phyloP scores from a whole-genome alignment of 2,888 invertebrate genomes.

The Imbricaverruca yamaguchii region DNA sequence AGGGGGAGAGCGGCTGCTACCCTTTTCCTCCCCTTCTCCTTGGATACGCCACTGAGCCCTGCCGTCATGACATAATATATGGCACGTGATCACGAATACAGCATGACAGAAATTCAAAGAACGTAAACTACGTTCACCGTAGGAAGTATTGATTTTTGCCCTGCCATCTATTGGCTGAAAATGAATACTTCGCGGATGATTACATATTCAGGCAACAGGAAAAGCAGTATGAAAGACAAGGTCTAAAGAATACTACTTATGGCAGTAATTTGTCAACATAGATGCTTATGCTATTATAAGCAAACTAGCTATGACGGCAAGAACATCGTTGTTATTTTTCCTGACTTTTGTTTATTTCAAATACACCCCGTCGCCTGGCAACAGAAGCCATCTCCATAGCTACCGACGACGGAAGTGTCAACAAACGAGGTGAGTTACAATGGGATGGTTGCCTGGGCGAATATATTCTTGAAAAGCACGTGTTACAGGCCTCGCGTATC shows the following conservation, averaged over 20 bases:
- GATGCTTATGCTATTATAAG: too few relatives aligned
- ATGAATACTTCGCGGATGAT: not conserved
- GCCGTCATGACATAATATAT: too few relatives aligned
- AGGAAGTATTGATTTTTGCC: not conserved
- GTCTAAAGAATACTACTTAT: not conserved
- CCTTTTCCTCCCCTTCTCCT: too few relatives aligned
- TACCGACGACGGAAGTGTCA: not conserved
- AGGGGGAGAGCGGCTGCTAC: too few relatives aligned
- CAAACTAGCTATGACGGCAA: not conserved
- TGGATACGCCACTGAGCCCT: too few relatives aligned
- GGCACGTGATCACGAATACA: too few relatives aligned
- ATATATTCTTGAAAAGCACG: not conserved
- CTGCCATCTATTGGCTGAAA: conserved; percentile 6
- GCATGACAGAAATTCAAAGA: too few relatives aligned
- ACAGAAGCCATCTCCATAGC: conserved; percentile 21
- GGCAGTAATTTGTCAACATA: too few relatives aligned
- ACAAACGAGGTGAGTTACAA: not conserved
- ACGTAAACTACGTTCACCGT: too few relatives aligned
- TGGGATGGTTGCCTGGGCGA: conserved; percentile 3
- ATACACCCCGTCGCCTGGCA: conserved; percentile 13
- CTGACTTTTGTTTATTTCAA: not conserved
- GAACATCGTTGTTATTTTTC: not conserved
- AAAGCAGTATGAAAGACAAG: not conserved
- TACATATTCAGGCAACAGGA: not conserved
- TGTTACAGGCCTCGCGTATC: not conserved